A percentile compares a stretch with the other conserved stretches of the same genome.
These are phyloP conservation scores for Mystacornis crossleyi DNA, from an alignment of 2,113 vertebrate genomes.

Conservation along the genomic window DNA sequence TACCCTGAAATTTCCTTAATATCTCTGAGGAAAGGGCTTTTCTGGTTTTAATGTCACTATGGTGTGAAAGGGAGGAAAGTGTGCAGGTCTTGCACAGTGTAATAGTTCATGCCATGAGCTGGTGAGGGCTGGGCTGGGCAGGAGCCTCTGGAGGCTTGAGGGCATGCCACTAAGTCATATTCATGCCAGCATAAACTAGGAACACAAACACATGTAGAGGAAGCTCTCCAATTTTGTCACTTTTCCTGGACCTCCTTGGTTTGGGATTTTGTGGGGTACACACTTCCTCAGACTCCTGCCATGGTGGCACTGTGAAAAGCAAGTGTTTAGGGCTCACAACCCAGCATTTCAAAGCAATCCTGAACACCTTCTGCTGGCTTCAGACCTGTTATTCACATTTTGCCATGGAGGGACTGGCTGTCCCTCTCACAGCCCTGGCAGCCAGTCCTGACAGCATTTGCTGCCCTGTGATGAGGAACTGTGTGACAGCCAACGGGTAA, in stretches of 20 bases:
- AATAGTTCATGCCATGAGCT: background rate
- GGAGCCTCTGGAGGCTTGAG: background rate
- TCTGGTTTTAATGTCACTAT: background rate
- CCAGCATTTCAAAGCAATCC: background rate
- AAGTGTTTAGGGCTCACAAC: background rate
- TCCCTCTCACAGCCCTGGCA: background rate
- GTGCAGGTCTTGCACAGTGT: background rate
- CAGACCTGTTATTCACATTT: background rate
- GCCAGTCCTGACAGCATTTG: background rate
- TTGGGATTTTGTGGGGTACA: background rate
- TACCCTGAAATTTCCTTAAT: background rate
- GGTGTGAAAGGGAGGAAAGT: background rate
- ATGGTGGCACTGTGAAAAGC: background rate
- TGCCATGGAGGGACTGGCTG: background rate
- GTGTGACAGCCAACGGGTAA: background rate
- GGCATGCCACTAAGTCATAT: background rate
- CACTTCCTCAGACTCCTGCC: background rate
- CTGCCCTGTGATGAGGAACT: background rate
- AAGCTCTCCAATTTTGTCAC: background rate
- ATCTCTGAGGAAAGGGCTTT: background rate
- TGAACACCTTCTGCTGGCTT: background rate
- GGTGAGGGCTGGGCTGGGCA: background rate
- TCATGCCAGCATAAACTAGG: background rate
- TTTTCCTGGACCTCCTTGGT: background rate
- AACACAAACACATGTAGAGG: background rate